phyloP scores from a whole-genome alignment of 2,113 vertebrate species.

The Nibea coibor region DNA sequence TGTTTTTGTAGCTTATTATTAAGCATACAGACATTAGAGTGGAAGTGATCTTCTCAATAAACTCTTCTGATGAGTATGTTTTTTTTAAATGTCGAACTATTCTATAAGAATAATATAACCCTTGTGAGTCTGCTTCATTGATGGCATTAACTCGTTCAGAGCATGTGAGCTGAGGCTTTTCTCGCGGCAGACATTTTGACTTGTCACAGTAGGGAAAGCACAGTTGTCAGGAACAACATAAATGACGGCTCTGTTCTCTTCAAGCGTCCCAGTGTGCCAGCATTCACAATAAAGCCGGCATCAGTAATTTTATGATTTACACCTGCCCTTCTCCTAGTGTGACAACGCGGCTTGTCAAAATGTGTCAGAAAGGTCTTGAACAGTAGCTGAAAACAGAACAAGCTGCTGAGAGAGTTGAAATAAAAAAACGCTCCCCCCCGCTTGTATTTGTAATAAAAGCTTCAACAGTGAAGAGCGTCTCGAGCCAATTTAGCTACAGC shows the following conservation, averaged over 20 bases:
- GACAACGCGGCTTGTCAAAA: no score
- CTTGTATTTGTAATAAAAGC: background rate
- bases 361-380: background rate
- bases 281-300: background rate
- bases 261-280: background rate
- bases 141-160: background rate
- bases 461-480: slow-evolving; percentile 29
- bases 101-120: background rate
- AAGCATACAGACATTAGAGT: background rate
- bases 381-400: background rate
- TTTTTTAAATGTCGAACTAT: background rate
- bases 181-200: background rate
- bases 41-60: background rate
- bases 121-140: background rate
- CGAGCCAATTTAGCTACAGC: slow-evolving; percentile 37
- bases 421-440: background rate
- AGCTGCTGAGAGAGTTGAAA: slow-evolving; percentile 7
- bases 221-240: background rate
- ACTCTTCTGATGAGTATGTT: background rate
- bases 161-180: background rate
- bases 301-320: background rate
- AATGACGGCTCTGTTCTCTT: background rate
- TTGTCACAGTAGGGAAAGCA: background rate
- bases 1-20: background rate
- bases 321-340: background rate